phyloP scores from a whole-genome alignment of 2,113 vertebrate species.

The Monopterus albus region DNA sequence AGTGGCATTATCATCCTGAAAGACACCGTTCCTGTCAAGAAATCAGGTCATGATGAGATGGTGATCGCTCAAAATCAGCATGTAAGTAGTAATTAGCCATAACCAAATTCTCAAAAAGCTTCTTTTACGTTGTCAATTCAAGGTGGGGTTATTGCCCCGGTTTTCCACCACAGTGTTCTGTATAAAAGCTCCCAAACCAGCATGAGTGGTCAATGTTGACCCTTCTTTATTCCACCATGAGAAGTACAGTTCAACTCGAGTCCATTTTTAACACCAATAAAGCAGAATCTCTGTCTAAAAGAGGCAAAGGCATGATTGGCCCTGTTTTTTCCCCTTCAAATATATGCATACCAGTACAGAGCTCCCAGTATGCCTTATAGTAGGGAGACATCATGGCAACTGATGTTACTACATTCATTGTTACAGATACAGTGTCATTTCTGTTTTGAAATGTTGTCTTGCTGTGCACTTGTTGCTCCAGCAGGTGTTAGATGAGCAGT shows the following conservation, averaged over 20 bases:
- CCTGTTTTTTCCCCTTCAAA: not conserved
- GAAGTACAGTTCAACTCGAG: no score
- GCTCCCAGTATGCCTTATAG: slow-evolving; percentile 3
- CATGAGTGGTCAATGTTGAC: no score
- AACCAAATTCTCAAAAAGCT: no score
- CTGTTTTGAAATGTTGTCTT: slow-evolving; percentile 1
- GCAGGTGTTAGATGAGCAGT: slow-evolving; percentile 85
- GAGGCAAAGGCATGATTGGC: not conserved
- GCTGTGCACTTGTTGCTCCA: slow-evolving; percentile 46
- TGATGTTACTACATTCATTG: not conserved
- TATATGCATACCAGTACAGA: slow-evolving; percentile 41
- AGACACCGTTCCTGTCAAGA: slow-evolving; percentile 52
- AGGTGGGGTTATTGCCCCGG: no score
- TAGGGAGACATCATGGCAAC: not conserved
- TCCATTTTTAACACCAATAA: no score
- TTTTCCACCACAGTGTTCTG: no score
- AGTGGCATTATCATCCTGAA: slow-evolving; percentile 57
- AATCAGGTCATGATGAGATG: slow-evolving; percentile 38
- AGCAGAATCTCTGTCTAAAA: no score
- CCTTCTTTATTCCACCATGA: no score
- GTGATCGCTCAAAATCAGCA: slow-evolving; percentile 46
- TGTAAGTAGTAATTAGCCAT: slow-evolving; percentile 55
- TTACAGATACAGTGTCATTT: no score
- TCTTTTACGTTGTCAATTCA: no score
- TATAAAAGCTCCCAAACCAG: no score